Conservation (phyloP, 1,140 invertebrate species). For the Zaprionus lachaisei region DNA sequence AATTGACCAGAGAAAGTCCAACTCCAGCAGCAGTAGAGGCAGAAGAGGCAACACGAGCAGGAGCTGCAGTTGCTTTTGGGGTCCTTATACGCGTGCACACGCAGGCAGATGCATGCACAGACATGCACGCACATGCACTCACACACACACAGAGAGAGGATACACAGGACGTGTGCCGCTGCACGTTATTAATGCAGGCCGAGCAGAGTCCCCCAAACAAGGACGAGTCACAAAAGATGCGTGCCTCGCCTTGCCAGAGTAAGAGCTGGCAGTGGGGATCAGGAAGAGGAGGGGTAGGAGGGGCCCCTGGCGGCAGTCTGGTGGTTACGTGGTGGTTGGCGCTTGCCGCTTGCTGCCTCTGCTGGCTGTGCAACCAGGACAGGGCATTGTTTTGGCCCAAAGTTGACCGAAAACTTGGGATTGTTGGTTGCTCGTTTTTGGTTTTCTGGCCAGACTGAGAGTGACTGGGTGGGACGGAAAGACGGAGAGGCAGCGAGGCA, state of each 20-base stretch:
- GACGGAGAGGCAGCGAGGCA: not conserved
- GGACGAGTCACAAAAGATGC: conserved; percentile 46
- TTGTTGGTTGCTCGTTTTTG: conserved; percentile 79
- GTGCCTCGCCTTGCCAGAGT: conserved; percentile 31
- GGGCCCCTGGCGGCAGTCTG: not conserved
- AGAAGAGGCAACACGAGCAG: conserved; percentile 23
- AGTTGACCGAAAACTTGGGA: conserved; percentile 82
- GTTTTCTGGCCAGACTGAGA: conserved; percentile 46
- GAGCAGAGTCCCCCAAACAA: conserved; percentile 4
- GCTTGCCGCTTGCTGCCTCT: conserved; percentile 17
- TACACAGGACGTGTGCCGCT: conserved; percentile 35
- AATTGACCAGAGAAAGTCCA: conserved; percentile 83
- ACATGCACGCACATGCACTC: not conserved
- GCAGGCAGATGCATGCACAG: conserved; percentile 15
- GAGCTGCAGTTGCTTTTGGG: conserved; percentile 48
- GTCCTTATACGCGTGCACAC: conserved; percentile 41
- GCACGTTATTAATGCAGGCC: conserved; percentile 48
- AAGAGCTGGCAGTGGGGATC: not conserved
- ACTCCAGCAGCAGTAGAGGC: conserved; percentile 33
- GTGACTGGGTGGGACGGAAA: not conserved
- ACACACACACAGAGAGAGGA: conserved; percentile 1
- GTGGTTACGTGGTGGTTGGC: conserved; percentile 24
- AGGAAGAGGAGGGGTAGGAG: not conserved
- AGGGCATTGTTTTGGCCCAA: conserved; percentile 78
- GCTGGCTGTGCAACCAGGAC: conserved; percentile 1